Conservation (phyloP, 2,113 vertebrate species). For the Pleuronectes platessa region DNA sequence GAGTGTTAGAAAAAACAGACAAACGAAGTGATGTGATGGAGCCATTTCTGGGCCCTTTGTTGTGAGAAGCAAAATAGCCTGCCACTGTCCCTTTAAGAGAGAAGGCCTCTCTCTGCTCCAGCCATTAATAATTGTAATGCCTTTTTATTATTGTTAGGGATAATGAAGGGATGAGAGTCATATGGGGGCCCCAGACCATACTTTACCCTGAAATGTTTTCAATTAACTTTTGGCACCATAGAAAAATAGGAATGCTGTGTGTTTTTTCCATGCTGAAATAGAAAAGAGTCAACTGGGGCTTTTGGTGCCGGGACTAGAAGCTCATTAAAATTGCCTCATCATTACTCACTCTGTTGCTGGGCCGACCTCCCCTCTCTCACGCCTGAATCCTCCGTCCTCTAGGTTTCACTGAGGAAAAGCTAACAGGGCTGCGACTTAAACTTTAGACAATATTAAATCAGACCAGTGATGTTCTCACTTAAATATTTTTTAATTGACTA, state of each 20-base stretch:
- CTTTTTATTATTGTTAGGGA: constrained; percentile 88
- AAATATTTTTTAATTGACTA: neutral
- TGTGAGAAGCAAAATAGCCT: constrained; percentile 19
- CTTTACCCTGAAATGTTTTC: constrained; percentile 80
- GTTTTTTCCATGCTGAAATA: constrained; percentile 89
- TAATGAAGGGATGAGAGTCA: constrained; percentile 85
- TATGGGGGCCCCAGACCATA: constrained; percentile 79
- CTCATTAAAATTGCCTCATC: constrained; percentile 91
- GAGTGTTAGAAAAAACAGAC: constrained; percentile 28
- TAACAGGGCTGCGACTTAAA: neutral
- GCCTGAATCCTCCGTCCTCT: constrained; percentile 9
- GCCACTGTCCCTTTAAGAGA: constrained; percentile 60
- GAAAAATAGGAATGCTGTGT: constrained; percentile 88
- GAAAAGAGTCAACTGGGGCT: constrained; percentile 80
- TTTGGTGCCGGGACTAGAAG: constrained; percentile 85
- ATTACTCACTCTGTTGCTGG: constrained; percentile 82
- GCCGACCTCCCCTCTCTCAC: constrained; percentile 74
- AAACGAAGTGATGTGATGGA: constrained; percentile 11
- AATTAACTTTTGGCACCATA: constrained; percentile 74
- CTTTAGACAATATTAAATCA: neutral
- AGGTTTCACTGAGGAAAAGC: constrained; percentile 30
- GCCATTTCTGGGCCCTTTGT: constrained; percentile 34
- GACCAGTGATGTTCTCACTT: neutral
- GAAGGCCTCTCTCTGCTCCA: constrained; percentile 24
- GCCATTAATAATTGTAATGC: constrained; percentile 84